These are phyloP conservation scores for Spatula versicolor DNA, from an alignment of 2,797 vertebrate species.

Conservation along the genomic window DNA sequence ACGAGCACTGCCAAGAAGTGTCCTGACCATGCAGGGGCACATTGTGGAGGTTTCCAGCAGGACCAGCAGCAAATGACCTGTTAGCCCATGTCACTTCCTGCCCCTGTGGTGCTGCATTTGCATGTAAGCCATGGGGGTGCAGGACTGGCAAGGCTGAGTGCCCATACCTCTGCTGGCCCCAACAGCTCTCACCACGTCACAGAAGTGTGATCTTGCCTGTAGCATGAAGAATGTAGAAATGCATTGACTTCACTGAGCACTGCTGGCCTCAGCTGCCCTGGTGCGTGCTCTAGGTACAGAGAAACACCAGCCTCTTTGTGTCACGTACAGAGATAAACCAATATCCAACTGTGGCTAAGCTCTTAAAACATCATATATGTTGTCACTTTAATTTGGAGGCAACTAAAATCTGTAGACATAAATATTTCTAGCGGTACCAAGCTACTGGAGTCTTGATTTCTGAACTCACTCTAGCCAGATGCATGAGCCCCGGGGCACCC, in stretches of 20 bases:
- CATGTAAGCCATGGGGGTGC: not conserved
- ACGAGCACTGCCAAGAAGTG: too few species aligned
- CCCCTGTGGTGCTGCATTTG: fast-evolving
- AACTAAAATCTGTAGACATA: not conserved
- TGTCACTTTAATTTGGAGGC: not conserved
- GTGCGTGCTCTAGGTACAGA: not conserved
- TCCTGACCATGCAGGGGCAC: not conserved
- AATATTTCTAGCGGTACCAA: not conserved
- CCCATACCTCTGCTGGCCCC: not conserved
- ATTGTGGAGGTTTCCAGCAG: not conserved
- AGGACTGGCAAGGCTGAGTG: too few species aligned
- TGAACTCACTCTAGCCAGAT: not conserved
- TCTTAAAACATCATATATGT: not conserved
- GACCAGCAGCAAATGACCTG: not conserved
- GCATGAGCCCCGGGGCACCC: not conserved
- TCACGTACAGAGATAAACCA: too few species aligned
- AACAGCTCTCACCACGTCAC: not conserved
- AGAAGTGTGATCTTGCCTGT: not conserved
- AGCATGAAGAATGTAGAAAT: not conserved
- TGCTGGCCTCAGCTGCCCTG: not conserved
- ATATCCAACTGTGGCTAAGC: not conserved
- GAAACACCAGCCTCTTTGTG: not conserved
- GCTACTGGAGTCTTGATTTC: not conserved
- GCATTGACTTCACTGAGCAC: too few species aligned
- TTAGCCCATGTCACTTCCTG: not conserved